phyloP scores from a whole-genome alignment of 2,113 vertebrate genomes.

The Myotis lucifugus region DNA sequence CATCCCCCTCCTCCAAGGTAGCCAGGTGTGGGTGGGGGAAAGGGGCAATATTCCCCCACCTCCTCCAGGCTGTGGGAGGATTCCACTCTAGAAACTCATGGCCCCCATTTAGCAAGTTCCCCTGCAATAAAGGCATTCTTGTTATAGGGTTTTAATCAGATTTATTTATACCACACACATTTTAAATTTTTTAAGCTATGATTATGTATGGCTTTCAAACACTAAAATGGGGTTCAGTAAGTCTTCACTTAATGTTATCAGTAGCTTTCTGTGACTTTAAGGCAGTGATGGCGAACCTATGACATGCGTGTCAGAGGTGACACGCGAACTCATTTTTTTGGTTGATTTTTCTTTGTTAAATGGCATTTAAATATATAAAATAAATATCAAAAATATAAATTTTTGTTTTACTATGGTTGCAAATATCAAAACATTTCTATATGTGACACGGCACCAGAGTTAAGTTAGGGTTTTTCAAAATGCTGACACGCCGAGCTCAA shows the following conservation, averaged over 20 bases:
- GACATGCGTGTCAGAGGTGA: too few relatives aligned
- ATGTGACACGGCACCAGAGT: too few relatives aligned
- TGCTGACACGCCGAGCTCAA: too few relatives aligned
- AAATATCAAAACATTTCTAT: too few relatives aligned
- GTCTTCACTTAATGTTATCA: not conserved
- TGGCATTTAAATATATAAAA: too few relatives aligned
- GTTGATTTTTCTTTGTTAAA: too few relatives aligned
- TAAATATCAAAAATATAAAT: too few relatives aligned
- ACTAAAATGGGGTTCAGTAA: slow-evolving; percentile 12
- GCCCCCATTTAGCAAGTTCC: not conserved
- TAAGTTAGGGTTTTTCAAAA: too few relatives aligned
- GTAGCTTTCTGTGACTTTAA: not conserved
- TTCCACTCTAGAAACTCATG: not conserved
- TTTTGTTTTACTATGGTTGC: too few relatives aligned
- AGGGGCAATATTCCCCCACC: not conserved
- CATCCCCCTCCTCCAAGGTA: not conserved
- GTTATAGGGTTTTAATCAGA: not conserved
- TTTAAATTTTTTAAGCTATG: slow-evolving; percentile 17
- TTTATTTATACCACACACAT: not conserved
- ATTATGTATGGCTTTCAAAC: slow-evolving; percentile 12
- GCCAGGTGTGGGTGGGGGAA: not conserved
- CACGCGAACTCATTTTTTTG: too few relatives aligned
- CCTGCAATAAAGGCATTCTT: not conserved
- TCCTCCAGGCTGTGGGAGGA: not conserved
- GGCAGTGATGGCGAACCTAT: not conserved